phyloP scores from a whole-genome alignment of 2,888 invertebrate species.

The Acanthosepion lycidas region DNA sequence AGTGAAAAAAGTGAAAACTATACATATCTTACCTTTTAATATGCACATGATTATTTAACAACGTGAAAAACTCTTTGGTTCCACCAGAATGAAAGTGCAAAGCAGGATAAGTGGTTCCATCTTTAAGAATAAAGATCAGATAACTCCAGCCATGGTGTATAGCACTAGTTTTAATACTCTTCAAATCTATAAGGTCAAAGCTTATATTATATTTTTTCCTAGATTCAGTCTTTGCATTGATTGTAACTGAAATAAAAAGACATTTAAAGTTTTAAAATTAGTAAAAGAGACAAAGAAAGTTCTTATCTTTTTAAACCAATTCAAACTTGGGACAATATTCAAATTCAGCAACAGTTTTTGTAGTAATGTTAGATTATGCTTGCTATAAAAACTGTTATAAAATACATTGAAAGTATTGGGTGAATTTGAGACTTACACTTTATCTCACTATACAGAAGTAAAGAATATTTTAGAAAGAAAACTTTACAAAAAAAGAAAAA shows the following conservation, averaged over 20 bases:
- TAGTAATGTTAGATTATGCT: too few relatives aligned
- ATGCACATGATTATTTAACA: slow-evolving; percentile 77
- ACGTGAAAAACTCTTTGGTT: slow-evolving; percentile 82
- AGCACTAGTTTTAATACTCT: slow-evolving; percentile 78
- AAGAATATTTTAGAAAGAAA: too few relatives aligned
- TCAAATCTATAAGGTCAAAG: slow-evolving; percentile 80
- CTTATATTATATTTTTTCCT: slow-evolving; percentile 70
- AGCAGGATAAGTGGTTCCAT: slow-evolving; percentile 83
- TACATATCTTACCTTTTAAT: slow-evolving; percentile 78
- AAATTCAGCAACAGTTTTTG: too few relatives aligned
- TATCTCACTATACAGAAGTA: too few relatives aligned
- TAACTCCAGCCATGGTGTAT: slow-evolving; percentile 72
- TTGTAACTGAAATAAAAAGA: slow-evolving; percentile 54
- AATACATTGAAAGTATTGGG: too few relatives aligned
- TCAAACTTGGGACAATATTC: too few relatives aligned
- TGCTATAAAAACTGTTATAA: too few relatives aligned
- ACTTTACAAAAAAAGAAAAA: too few relatives aligned
- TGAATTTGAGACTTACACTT: too few relatives aligned
- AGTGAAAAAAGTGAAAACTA: too few relatives aligned
- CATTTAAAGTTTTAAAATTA: not conserved
- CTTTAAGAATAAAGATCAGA: slow-evolving; percentile 80
- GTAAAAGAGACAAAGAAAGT: too few relatives aligned
- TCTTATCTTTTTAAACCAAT: too few relatives aligned
- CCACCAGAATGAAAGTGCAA: slow-evolving; percentile 92
- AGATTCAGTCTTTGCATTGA: slow-evolving; percentile 59